Percentiles rank a stretch among this genome's conserved stretches.
phyloP scores from a whole-genome alignment of 2,797 vertebrate species.

The Echiichthys vipera region DNA sequence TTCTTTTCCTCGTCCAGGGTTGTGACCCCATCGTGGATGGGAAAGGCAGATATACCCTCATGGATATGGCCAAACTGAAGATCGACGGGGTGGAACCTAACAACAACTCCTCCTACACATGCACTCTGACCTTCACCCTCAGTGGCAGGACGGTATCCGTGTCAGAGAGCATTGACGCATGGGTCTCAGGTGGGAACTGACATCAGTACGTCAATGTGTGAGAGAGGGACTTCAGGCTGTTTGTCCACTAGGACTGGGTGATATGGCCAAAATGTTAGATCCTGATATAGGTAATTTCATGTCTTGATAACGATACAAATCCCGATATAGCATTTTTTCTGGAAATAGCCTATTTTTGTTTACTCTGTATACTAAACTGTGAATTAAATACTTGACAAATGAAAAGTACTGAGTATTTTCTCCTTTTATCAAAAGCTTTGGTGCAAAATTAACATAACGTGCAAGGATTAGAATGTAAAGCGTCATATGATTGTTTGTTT shows the following conservation, averaged over 20 bases:
- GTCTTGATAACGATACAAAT: no score
- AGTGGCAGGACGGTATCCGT: slow-evolving; percentile 44
- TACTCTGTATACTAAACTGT: no score
- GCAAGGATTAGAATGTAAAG: no score
- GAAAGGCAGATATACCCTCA: background rate
- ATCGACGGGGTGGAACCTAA: background rate
- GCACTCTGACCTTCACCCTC: slow-evolving; percentile 64
- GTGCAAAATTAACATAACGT: no score
- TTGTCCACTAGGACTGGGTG: background rate
- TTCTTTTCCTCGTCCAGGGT: slow-evolving; percentile 40
- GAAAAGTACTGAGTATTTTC: no score
- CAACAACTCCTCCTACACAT: slow-evolving; percentile 51
- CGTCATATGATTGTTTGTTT: no score
- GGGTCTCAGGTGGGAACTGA: slow-evolving; percentile 42
- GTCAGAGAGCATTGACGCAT: slow-evolving; percentile 61
- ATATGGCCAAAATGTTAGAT: no score
- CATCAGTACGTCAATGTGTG: background rate
- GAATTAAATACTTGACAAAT: no score
- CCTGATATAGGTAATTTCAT: no score
- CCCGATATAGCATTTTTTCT: no score
- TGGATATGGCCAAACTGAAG: slow-evolving; percentile 1
- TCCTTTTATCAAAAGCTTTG: no score
- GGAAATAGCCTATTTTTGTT: no score
- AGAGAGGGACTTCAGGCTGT: background rate
- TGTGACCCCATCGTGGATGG: slow-evolving; percentile 54